Evolutionary conservation across 2,888 invertebrate species (phyloP), one percentile per base, ranked within the genome.

Genomic region (Heliconius erato): DNA sequence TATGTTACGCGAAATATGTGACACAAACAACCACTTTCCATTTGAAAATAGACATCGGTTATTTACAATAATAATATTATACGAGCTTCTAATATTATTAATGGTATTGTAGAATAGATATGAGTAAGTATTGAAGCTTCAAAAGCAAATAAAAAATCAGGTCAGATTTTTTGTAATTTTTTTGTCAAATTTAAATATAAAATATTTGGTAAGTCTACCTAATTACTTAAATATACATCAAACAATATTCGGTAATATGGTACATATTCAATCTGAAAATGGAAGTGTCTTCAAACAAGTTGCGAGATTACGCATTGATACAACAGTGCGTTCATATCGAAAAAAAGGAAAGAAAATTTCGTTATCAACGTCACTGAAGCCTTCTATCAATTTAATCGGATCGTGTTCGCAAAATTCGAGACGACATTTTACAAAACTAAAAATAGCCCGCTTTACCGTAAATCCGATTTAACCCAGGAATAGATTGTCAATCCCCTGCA

Each of bases 1-100:
- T 85, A 86, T 85, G 82, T 85, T 86, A 83, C 85, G 83, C 85
- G 78, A 85, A 84, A 84, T 86, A 85, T 86, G 83, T 84, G 84
- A 76, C 84, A 84, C 84, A 81, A 81, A 81, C 81, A 84, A 85
- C 83, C 84, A 85, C 83, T 80, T 79, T 81, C 81, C 81, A 81
- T 78, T 81, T 78, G 81, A 78, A 78, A 81, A 81, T 65, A 65
- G 78, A 71, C 54, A 78, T 81, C 65, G 54, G 28, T 44, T 79
- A 67, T 74, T 72, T 79, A 74, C 32, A 74, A 79, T 74, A 26
- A 78, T 59, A 78, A 67, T 67, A 68, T 40, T 74, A 63, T 80
- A 81, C 14, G 35, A 72, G 32, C 16, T n/a, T 16, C 28, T 79
- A 16, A 71, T 72, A 49, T 72, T 72, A 63, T 63, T 76, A 63